These are phyloP conservation scores for Thaumatotibia leucotreta DNA, from an alignment of 1,140 invertebrate species.

Conservation along the genomic window DNA sequence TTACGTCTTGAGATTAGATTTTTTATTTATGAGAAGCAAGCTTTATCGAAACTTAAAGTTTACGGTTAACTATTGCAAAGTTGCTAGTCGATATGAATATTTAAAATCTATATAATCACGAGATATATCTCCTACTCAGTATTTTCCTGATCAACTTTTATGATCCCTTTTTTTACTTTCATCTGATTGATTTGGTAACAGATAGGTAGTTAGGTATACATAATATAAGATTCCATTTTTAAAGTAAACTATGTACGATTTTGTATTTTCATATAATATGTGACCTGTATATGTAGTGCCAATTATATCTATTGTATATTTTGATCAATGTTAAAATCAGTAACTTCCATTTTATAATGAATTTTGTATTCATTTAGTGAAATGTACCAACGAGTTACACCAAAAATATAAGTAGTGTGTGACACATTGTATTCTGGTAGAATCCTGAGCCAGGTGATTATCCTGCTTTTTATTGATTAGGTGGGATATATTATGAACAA, in stretches of 20 bases:
- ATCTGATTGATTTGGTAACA: slow-evolving; percentile 23
- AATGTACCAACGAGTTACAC: slow-evolving; percentile 1
- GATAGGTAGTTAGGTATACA: slow-evolving; percentile 37
- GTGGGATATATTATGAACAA: background rate
- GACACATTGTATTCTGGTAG: background rate
- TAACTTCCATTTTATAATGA: slow-evolving; percentile 49
- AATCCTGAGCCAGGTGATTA: background rate
- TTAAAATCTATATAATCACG: slow-evolving; percentile 3
- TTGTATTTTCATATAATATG: slow-evolving; percentile 60
- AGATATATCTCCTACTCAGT: background rate
- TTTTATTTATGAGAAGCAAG: slow-evolving; percentile 33
- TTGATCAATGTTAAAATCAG: slow-evolving; percentile 31
- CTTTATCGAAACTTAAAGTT: slow-evolving; percentile 8
- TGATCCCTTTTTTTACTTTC: background rate
- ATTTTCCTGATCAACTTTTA: slow-evolving; percentile 2
- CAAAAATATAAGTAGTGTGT: background rate
- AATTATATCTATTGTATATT: slow-evolving; percentile 50
- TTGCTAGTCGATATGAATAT: slow-evolving; percentile 38
- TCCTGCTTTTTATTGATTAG: background rate
- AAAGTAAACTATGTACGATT: slow-evolving; percentile 26
- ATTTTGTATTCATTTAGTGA: slow-evolving; percentile 35
- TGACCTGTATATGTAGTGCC: slow-evolving; percentile 65
- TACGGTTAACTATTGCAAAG: slow-evolving; percentile 27
- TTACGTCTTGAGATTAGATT: slow-evolving; percentile 57
- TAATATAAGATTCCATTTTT: slow-evolving; percentile 33